These are phyloP conservation scores for Spongia lamella DNA, from an alignment of 37 sponge, comb jelly and placozoan genomes.

Conservation along the genomic window DNA sequence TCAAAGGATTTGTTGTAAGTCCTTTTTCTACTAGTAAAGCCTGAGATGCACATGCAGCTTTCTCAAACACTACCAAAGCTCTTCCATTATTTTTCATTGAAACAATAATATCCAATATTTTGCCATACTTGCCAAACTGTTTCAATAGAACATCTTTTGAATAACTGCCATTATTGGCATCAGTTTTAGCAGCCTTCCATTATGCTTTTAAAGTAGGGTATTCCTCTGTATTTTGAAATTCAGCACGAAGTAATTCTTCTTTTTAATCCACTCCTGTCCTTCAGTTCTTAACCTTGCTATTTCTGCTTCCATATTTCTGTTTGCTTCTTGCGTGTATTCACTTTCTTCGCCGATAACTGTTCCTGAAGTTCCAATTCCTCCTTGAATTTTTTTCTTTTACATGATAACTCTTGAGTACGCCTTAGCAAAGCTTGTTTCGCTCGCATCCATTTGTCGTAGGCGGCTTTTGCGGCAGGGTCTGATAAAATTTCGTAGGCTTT, in stretches of 20 bases:
- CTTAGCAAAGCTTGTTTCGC: constrained; percentile 52
- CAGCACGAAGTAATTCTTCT: constrained; percentile 60
- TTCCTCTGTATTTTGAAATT: neutral
- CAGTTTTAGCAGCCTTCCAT: constrained; percentile 65
- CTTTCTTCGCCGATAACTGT: constrained; percentile 73
- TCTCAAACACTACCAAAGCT: constrained; percentile 58
- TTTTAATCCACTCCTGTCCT: constrained; percentile 42
- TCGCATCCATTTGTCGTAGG: constrained; percentile 76
- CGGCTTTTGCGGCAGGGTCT: constrained; percentile 75
- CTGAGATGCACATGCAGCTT: constrained; percentile 26
- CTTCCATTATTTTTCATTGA: constrained; percentile 74
- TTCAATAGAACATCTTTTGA: constrained; percentile 35
- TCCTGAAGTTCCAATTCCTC: constrained; percentile 43
- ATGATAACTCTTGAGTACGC: constrained; percentile 60
- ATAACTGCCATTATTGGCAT: constrained; percentile 58
- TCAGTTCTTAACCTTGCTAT: constrained; percentile 75
- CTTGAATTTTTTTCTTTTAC: constrained; percentile 81
- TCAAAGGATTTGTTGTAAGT: constrained; percentile 25
- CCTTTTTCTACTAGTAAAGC: constrained; percentile 43
- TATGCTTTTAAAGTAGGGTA: neutral
- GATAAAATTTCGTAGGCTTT: constrained; percentile 66
- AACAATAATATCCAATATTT: constrained; percentile 46
- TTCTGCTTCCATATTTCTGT: constrained; percentile 67
- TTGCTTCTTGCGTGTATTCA: constrained; percentile 5
- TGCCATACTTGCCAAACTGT: constrained; percentile 65